phyloP scores from a whole-genome alignment of 1,140 invertebrate species.

The Macrobrachium nipponense region DNA sequence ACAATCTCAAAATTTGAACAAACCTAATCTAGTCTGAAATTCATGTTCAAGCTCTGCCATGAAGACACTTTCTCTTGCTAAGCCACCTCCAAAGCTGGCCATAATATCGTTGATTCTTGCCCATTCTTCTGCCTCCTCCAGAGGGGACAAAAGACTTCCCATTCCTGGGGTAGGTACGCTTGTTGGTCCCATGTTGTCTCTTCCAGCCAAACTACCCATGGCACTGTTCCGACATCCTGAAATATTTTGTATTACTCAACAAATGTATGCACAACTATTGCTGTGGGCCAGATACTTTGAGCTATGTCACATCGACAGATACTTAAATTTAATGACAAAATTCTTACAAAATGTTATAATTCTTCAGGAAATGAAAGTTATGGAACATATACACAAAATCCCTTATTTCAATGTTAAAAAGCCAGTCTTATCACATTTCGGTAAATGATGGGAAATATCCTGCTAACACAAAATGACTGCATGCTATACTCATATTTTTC shows the following conservation, averaged over 20 bases:
- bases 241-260: not conserved
- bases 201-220: slow-evolving; percentile 20
- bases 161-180: not conserved
- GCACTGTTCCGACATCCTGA: slow-evolving; percentile 48
- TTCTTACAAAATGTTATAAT: too few relatives aligned
- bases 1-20: slow-evolving; percentile 56
- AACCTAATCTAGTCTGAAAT: slow-evolving; percentile 79
- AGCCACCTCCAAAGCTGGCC: slow-evolving; percentile 82
- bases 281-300: too few relatives aligned
- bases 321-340: not conserved
- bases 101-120: slow-evolving; percentile 95
- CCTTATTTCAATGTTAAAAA: too few relatives aligned
- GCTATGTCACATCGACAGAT: not conserved
- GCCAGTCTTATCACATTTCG: too few relatives aligned
- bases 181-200: not conserved
- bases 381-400: too few relatives aligned
- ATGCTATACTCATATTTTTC: not conserved
- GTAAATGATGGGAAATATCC: not conserved
- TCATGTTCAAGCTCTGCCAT: slow-evolving; percentile 85
- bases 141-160: slow-evolving; percentile 39
- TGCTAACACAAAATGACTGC: not conserved
- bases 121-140: slow-evolving; percentile 94
- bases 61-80: slow-evolving; percentile 82
- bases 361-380: too few relatives aligned
- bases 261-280: not conserved